Conservation (phyloP, 1,140 invertebrate genomes). For the Cecropterus lyciades region DNA sequence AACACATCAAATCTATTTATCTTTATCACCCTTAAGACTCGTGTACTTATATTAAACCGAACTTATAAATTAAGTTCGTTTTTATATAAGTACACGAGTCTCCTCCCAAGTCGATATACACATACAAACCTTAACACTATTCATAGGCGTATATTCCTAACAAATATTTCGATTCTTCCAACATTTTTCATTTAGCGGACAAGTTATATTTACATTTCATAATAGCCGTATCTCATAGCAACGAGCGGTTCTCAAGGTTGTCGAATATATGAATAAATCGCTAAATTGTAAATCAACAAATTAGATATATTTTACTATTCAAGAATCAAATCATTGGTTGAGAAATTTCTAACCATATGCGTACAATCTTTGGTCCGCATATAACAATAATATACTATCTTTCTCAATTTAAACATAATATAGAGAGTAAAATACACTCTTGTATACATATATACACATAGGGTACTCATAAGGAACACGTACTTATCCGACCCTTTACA, state of each 20-base stretch:
- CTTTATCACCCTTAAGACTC: too few relatives aligned
- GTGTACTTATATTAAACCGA: too few relatives aligned
- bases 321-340: conserved; percentile 13
- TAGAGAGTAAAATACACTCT: too few relatives aligned
- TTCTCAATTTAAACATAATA: too few relatives aligned
- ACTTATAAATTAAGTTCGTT: too few relatives aligned
- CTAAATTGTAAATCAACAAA: conserved; percentile 62
- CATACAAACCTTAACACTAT: neutral
- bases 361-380: conserved; percentile 4
- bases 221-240: conserved; percentile 66
- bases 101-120: neutral
- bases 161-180: conserved; percentile 22
- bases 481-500: too few relatives aligned
- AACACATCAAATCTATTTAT: too few relatives aligned
- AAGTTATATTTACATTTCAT: conserved; percentile 62
- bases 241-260: conserved; percentile 67
- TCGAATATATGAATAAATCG: conserved; percentile 63
- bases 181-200: conserved; percentile 33
- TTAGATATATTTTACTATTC: conserved; percentile 43
- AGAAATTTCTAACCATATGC: conserved; percentile 25
- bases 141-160: neutral
- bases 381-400: neutral
- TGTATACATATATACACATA: too few relatives aligned
- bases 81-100: too few relatives aligned
- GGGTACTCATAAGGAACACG: too few relatives aligned